A percentile compares a stretch with the other conserved stretches of the same genome.
These are phyloP conservation scores for Bombycilla garrulus DNA, from an alignment of 2,113 vertebrate genomes.

Conservation along the genomic window DNA sequence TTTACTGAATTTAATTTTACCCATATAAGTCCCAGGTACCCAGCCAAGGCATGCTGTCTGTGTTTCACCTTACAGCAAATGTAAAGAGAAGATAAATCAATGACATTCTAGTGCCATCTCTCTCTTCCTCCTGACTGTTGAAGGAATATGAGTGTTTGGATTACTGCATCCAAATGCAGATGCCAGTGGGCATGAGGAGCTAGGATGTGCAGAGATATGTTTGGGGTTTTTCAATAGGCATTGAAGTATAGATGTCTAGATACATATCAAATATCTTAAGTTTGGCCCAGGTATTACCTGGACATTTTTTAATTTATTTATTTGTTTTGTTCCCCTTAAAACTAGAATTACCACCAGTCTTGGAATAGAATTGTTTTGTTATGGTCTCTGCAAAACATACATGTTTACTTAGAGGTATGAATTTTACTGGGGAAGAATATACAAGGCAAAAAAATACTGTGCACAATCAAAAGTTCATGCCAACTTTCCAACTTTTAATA, in stretches of 20 bases:
- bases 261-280: background rate
- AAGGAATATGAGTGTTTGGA: background rate
- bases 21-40: background rate
- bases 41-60: background rate
- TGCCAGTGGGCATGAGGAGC: background rate
- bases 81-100: background rate
- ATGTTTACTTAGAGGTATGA: background rate
- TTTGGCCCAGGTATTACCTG: background rate
- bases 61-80: background rate
- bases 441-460: background rate
- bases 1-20: background rate
- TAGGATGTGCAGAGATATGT: background rate
- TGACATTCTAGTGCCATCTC: background rate
- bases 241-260: background rate
- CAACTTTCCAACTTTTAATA: background rate
- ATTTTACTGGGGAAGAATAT: background rate
- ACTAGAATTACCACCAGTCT: background rate
- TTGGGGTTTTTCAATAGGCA: rapidly evolving
- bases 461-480: background rate
- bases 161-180: background rate
- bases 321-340: background rate
- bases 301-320: background rate
- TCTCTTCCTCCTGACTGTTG: background rate
- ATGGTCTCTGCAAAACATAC: background rate
- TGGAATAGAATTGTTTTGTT: background rate